Evolutionary conservation across 2,113 vertebrate genomes (phyloP).

Genomic region (Galeopterus variegatus): DNA sequence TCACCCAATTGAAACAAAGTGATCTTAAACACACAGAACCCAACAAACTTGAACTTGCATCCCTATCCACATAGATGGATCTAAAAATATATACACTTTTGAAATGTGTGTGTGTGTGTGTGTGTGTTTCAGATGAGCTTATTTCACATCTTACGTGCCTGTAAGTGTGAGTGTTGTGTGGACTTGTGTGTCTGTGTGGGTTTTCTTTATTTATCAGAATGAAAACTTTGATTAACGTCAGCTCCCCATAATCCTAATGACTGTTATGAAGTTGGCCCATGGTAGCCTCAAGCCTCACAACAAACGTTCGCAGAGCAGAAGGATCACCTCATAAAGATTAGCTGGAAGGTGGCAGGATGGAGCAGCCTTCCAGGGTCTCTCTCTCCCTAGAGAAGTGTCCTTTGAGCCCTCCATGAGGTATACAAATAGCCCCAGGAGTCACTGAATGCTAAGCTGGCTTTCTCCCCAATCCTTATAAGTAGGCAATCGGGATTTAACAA

Average conservation of each 20-base stretch:
- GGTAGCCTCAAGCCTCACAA: background rate
- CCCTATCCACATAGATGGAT: background rate
- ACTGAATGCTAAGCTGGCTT: slow-evolving; percentile 39
- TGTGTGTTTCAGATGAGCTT: background rate
- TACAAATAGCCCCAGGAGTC: slow-evolving; percentile 47
- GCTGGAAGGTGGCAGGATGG: background rate
- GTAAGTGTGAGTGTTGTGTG: background rate
- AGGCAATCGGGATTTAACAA: slow-evolving; percentile 74
- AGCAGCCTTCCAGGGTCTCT: background rate
- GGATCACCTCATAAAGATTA: background rate
- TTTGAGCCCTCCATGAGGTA: background rate
- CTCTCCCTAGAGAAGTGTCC: background rate
- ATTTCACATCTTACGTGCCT: fast-evolving
- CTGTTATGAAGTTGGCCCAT: background rate
- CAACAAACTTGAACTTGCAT: background rate
- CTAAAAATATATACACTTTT: background rate
- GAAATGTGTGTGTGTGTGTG: too few species aligned
- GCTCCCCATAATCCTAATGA: background rate
- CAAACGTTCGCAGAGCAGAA: background rate
- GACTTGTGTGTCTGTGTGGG: background rate
- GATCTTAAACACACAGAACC: background rate
- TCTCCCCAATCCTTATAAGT: slow-evolving; percentile 60
- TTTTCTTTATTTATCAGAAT: background rate
- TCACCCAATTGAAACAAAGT: background rate
- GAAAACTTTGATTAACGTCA: background rate